Conservation (phyloP, 2,888 invertebrate species). For the Drosophila falleni region DNA sequence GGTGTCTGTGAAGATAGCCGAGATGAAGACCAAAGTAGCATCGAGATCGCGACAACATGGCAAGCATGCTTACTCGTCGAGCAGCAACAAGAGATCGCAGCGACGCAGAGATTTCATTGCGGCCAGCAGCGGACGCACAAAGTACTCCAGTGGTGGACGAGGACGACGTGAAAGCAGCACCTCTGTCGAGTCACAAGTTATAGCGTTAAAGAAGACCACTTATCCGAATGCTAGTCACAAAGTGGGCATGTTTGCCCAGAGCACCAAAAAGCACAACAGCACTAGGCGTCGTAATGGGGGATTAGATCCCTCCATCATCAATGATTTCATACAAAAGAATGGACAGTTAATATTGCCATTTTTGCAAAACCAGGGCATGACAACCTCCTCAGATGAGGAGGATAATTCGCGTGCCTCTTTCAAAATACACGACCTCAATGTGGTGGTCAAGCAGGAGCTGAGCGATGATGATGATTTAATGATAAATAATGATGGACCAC, state of each 20-base stretch:
- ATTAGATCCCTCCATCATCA: constrained; percentile 83
- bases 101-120: constrained; percentile 83
- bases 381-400: constrained; percentile 84
- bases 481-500: constrained; percentile 50
- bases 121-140: constrained; percentile 77
- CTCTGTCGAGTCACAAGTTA: constrained; percentile 92
- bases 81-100: constrained; percentile 77
- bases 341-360: constrained; percentile 85
- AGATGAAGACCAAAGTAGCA: constrained; percentile 91
- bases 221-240: constrained; percentile 84
- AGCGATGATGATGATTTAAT: constrained; percentile 75
- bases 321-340: constrained; percentile 83
- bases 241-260: constrained; percentile 83
- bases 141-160: constrained; percentile 51
- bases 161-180: constrained; percentile 89
- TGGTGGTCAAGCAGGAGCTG: constrained; percentile 82
- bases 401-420: constrained; percentile 84
- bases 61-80: constrained; percentile 69
- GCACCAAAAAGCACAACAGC: constrained; percentile 74
- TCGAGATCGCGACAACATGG: constrained; percentile 86
- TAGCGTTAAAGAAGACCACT: constrained; percentile 85
- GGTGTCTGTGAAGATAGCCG: constrained; percentile 92
- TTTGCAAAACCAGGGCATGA: constrained; percentile 85
- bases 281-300: constrained; percentile 82
- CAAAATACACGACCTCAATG: constrained; percentile 85